These are phyloP conservation scores for Philhelius pedissequus DNA, from an alignment of 2,888 invertebrate species.

Conservation along the genomic window DNA sequence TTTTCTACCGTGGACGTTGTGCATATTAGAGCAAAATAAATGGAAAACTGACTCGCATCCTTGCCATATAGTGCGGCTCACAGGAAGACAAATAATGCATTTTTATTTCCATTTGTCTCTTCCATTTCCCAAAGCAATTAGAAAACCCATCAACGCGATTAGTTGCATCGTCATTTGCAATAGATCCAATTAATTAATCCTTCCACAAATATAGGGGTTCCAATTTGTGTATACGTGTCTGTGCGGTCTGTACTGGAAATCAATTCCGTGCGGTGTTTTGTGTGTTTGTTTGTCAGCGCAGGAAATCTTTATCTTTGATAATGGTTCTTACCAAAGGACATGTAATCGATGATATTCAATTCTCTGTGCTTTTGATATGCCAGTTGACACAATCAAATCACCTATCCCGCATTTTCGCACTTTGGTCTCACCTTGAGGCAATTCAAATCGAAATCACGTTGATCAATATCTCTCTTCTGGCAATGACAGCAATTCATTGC, in stretches of 20 bases:
- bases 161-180: conserved; percentile 58
- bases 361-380: background rate
- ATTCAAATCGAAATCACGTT: background rate
- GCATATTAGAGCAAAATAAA: conserved; percentile 43
- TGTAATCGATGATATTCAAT: background rate
- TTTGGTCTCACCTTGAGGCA: background rate
- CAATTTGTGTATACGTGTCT: too few species aligned
- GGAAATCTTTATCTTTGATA: background rate
- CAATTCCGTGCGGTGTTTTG: background rate
- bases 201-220: conserved; percentile 1
- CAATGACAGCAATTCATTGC: background rate
- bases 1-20: conserved; percentile 30
- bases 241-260: too few species aligned
- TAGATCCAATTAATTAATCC: conserved; percentile 56
- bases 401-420: background rate
- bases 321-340: background rate
- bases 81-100: conserved; percentile 20
- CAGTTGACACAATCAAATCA: background rate
- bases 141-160: conserved; percentile 59
- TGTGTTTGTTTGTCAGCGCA: background rate
- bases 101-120: conserved; percentile 20
- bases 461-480: background rate
- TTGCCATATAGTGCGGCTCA: background rate
- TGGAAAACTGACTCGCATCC: conserved; percentile 4
- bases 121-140: conserved; percentile 61